A percentile compares a stretch with the other conserved stretches of the same genome.
Conservation (phyloP, 2,888 invertebrate genomes). For the Pandemis cinnamomeana region DNA sequence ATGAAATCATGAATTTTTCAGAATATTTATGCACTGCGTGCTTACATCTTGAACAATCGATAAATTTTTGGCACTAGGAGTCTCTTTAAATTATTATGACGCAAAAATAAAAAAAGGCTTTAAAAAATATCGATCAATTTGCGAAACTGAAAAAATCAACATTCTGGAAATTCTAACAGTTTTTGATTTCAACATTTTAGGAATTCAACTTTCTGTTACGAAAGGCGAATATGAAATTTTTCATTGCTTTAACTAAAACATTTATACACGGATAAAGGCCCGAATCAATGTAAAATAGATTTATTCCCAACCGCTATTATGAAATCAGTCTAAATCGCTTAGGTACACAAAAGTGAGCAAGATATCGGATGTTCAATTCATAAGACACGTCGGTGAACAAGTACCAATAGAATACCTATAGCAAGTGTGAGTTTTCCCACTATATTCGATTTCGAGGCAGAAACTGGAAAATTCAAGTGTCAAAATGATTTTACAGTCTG, state of each 20-base stretch:
- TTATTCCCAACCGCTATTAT: neutral
- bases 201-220: too few species aligned
- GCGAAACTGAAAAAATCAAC: too few species aligned
- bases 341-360: conserved; percentile 1
- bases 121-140: too few species aligned
- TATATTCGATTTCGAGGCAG: neutral
- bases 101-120: too few species aligned
- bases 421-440: neutral
- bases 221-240: neutral
- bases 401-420: neutral
- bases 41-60: too few species aligned
- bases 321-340: conserved; percentile 5
- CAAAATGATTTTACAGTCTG: neutral
- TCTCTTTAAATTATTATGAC: too few species aligned
- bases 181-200: too few species aligned
- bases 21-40: too few species aligned
- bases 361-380: conserved; percentile 16
- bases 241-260: neutral
- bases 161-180: too few species aligned
- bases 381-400: neutral
- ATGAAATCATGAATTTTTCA: too few species aligned
- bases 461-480: neutral
- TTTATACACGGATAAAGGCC: neutral
- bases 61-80: too few species aligned
- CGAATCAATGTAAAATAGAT: neutral